Evolutionary conservation across 2,113 vertebrate genomes (phyloP).

Genomic region (Scortum barcoo): DNA sequence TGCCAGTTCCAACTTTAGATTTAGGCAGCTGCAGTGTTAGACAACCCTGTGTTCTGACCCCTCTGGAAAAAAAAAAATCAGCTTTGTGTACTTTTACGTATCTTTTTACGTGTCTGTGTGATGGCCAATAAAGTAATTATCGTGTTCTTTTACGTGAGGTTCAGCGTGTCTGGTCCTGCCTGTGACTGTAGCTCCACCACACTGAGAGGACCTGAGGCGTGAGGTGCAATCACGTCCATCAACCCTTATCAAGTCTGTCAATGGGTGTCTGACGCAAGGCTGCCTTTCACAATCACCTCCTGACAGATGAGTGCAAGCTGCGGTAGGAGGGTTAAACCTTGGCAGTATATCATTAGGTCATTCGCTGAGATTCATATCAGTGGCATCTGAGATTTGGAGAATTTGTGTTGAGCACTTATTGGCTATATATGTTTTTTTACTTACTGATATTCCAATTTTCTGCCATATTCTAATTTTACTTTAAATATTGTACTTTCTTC

Average conservation of each 20-base stretch:
- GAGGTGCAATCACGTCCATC: conserved; percentile 70
- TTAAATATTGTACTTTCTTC: no score
- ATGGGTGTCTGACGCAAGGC: conserved; percentile 54
- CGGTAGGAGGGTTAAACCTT: conserved; percentile 8
- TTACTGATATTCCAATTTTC: no score
- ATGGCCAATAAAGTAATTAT: conserved; percentile 44
- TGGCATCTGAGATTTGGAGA: neutral
- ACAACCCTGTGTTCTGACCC: neutral
- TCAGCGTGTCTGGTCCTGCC: conserved; percentile 55
- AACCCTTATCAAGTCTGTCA: conserved; percentile 72
- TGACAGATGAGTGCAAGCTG: conserved; percentile 41
- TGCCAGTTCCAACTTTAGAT: neutral
- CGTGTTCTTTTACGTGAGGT: conserved; percentile 21
- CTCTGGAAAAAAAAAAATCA: neutral
- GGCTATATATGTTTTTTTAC: no score
- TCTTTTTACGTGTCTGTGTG: conserved; percentile 5
- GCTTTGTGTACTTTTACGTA: conserved; percentile 28
- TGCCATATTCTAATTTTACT: no score
- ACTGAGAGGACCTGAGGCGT: conserved; percentile 57
- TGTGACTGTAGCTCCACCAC: conserved; percentile 5
- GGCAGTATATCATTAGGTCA: conserved; percentile 9
- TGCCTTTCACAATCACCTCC: conserved; percentile 61
- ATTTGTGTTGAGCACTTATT: neutral
- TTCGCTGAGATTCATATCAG: conserved; percentile 1
- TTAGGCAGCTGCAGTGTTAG: neutral